phyloP scores from a whole-genome alignment of 2,797 vertebrate species.

The Falco naumanni region DNA sequence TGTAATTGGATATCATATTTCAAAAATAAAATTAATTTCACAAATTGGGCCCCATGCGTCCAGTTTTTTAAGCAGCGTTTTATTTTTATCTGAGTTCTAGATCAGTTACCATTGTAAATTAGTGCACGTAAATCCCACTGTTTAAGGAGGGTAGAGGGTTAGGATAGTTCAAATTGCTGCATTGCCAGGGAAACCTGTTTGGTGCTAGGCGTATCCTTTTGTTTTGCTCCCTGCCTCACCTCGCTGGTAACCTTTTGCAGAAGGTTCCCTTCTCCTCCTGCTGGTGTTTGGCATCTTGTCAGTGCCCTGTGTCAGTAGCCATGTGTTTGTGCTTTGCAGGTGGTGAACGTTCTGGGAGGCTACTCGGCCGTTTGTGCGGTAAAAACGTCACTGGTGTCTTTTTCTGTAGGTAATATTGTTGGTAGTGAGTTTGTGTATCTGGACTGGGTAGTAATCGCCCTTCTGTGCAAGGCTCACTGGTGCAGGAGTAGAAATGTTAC shows the following conservation, averaged over 20 bases:
- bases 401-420: not conserved
- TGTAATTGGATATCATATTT: slow-evolving; percentile 82
- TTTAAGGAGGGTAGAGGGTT: too few species aligned
- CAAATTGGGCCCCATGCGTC: not conserved
- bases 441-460: not conserved
- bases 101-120: not conserved
- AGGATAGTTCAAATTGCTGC: not conserved
- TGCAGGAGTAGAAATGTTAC: not conserved
- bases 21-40: slow-evolving; percentile 75
- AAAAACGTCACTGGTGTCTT: not conserved
- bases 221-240: rapidly evolving
- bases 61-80: not conserved
- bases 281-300: not conserved
- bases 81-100: not conserved
- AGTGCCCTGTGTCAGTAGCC: not conserved
- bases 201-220: not conserved
- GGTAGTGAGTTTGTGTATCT: not conserved
- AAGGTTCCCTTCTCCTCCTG: not conserved
- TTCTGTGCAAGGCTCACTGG: too few species aligned
- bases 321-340: not conserved
- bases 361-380: rapidly evolving
- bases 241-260: not conserved
- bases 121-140: rapidly evolving
- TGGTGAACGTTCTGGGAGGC: rapidly evolving
- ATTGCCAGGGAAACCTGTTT: too few species aligned